Base-by-base conservation (phyloP, 2,888 invertebrate species). In the Meta bourneti region DNA sequence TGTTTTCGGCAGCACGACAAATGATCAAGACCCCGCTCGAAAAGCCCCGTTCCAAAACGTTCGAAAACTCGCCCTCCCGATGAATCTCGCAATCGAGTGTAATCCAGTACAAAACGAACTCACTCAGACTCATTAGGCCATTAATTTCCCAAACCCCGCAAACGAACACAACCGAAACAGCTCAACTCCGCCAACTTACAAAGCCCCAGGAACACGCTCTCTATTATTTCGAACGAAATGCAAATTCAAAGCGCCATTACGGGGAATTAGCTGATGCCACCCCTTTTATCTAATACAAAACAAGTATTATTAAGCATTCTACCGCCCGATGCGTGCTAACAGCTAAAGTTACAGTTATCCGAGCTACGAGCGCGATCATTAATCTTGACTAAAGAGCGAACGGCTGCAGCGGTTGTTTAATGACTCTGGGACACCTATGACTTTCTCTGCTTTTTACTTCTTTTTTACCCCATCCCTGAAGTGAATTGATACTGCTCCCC, bases 401-500 rank as follows among this genome's bases (percentile, higher is more conserved):
- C 0, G 8, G 34, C 34, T 34, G 34, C 4, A 34, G 13, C 13
- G 16, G 19, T 79, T 79, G 20, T 13, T 20, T 79, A 79, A 79
- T 20, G 61, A 61, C 61, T 34, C 13, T 20, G 52, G 19, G 7
- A 16, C 52, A 54, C 52, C 54, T 5, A 79, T 20, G 16, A 13
- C 61, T 20, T 7, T 13, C 13, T 20, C 52, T 52, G 52, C 8
- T 78, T 52, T 54, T 79, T 20, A 6, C 54, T 79, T 34, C 20
- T 72, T 72, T 72, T 79, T 34, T 54, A 13, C 34, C 54, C 13
- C 49, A 16, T 13, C 16, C 51, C 16, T 13, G 20, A 61, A 61
- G 79, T 61, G 61, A 79, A 61, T 79, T 79, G 79, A 79, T 79
- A 34, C 34, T 54, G 20, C 61, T 79, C 20, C 61, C 79, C 54